These are phyloP conservation scores for Mesitornis unicolor DNA, from an alignment of 2,113 vertebrate genomes.

Conservation along the genomic window DNA sequence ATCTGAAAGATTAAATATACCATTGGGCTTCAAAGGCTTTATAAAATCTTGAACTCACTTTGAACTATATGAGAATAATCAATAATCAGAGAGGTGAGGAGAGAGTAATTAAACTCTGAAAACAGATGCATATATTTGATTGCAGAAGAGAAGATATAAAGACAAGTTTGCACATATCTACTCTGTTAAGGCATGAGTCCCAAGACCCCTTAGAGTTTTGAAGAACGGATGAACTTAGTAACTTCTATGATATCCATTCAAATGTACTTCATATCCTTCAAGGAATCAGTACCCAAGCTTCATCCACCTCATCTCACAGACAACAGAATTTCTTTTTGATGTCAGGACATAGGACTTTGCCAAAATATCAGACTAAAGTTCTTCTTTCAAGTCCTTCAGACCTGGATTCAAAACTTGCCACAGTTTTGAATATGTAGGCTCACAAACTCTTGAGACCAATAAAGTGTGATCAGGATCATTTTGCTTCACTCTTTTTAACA, in stretches of 20 bases:
- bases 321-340: neutral
- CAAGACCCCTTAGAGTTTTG: neutral
- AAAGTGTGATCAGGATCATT: neutral
- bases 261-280: neutral
- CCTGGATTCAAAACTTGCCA: neutral
- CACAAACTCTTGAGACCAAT: neutral
- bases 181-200: neutral
- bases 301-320: neutral
- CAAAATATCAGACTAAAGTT: neutral
- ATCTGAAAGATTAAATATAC: neutral
- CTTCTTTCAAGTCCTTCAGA: neutral
- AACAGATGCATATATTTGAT: no score
- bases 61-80: neutral
- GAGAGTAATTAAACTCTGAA: neutral
- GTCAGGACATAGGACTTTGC: neutral
- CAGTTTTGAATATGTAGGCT: neutral
- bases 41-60: neutral
- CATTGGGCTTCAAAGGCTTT: neutral
- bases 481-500: neutral
- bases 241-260: neutral
- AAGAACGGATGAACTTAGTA: neutral
- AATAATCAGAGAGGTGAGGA: neutral
- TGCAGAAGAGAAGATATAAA: no score
- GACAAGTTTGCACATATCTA: neutral
- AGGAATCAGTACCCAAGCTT: neutral